Conservation (phyloP, 1,140 invertebrate species). For the Chionoecetes opilio region DNA sequence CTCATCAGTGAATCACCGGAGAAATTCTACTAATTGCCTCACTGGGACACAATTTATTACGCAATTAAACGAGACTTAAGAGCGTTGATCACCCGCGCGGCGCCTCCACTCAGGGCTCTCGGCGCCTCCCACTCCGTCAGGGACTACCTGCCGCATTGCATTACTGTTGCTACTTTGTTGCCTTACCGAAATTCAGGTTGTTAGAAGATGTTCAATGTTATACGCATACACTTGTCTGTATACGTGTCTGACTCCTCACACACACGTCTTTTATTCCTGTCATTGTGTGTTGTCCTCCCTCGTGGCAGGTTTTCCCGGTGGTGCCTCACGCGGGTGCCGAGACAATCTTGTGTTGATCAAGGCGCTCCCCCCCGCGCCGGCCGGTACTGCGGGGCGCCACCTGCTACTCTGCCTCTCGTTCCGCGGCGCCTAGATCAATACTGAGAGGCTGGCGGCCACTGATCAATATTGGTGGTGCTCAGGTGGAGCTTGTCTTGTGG, state of each 20-base stretch:
- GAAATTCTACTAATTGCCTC: constrained; percentile 30
- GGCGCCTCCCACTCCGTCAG: background rate
- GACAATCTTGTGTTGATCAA: background rate
- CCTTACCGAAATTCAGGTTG: background rate
- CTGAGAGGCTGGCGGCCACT: constrained; percentile 12
- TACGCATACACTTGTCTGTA: background rate
- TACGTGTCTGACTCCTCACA: background rate
- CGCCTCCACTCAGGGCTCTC: background rate
- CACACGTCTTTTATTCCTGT: background rate
- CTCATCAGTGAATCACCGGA: constrained; percentile 27
- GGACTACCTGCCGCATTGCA: background rate
- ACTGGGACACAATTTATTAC: constrained; percentile 29
- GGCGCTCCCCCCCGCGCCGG: background rate
- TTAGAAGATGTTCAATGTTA: background rate
- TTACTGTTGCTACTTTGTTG: background rate
- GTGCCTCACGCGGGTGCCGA: background rate
- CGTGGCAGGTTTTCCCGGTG: background rate
- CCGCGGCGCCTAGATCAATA: constrained; percentile 15
- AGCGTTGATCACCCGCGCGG: constrained; percentile 4
- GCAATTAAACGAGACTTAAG: constrained; percentile 20
- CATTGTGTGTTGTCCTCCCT: background rate
- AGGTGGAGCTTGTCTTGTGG: background rate
- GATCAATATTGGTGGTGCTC: constrained; percentile 13
- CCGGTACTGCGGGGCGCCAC: background rate
- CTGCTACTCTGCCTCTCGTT: constrained; percentile 17